Percentiles rank a stretch among this genome's conserved stretches.
Conservation (phyloP, 1,140 invertebrate species). For the Pseudomyrmex pallidus region DNA sequence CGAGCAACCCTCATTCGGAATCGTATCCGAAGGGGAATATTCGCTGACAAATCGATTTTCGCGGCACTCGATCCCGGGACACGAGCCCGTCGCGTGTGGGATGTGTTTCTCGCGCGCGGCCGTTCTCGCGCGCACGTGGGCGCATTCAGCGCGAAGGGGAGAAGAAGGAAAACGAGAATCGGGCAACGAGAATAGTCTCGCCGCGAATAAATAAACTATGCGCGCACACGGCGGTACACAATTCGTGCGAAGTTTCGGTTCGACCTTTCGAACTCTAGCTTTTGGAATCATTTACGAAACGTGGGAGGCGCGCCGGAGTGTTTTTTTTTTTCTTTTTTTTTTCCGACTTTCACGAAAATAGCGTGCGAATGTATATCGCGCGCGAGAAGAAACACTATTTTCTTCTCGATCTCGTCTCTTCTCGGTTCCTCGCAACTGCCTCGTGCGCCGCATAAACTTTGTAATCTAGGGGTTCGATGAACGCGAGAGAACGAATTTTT, state of each 20-base stretch:
- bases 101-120: conserved; percentile 6
- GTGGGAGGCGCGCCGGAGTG: background rate
- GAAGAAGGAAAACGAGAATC: conserved; percentile 12
- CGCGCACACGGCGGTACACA: conserved; percentile 18
- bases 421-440: background rate
- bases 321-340: background rate
- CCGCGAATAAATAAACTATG: conserved; percentile 48
- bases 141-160: conserved; percentile 34
- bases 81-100: background rate
- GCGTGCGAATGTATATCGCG: conserved; percentile 12
- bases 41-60: conserved; percentile 68
- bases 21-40: conserved; percentile 67
- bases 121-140: conserved; percentile 2
- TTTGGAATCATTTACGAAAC: conserved; percentile 51
- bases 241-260: conserved; percentile 7
- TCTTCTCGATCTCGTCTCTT: too few species aligned
- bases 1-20: conserved; percentile 55
- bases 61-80: conserved; percentile 7
- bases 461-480: conserved; percentile 5
- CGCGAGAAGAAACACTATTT: conserved; percentile 23
- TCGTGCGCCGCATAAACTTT: conserved; percentile 9
- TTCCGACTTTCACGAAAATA: background rate
- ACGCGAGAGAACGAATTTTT: too few species aligned
- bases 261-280: conserved; percentile 40
- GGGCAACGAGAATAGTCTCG: background rate